These are phyloP conservation scores for Ceyx cyanopectus DNA, from an alignment of 2,113 vertebrate species.

Conservation along the genomic window DNA sequence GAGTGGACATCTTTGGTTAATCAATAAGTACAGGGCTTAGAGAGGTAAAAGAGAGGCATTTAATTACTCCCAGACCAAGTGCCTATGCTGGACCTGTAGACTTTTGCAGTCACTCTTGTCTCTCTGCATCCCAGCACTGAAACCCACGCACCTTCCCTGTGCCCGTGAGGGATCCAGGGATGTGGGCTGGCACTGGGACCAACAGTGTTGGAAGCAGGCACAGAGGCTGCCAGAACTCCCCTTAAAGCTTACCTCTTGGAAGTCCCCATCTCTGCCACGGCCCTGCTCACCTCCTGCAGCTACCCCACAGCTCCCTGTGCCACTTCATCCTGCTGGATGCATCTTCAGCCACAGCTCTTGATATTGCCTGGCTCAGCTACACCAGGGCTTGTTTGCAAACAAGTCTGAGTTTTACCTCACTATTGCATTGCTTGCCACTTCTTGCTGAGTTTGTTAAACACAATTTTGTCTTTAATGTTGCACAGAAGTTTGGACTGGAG, in stretches of 20 bases:
- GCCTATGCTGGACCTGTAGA: neutral
- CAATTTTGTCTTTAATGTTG: neutral
- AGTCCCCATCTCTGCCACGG: neutral
- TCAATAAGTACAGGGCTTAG: neutral
- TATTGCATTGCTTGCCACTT: neutral
- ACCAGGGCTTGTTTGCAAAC: neutral
- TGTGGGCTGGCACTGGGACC: neutral
- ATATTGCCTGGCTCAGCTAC: neutral
- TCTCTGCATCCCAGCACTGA: neutral
- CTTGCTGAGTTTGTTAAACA: conserved; percentile 13
- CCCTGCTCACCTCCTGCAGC: rapidly evolving
- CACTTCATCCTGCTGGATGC: rapidly evolving
- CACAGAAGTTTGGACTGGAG: neutral
- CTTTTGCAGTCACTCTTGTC: neutral
- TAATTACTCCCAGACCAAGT: neutral
- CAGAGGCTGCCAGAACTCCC: neutral
- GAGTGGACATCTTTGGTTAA: neutral
- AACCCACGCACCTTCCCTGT: rapidly evolving
- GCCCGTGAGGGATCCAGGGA: rapidly evolving
- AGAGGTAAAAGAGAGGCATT: neutral
- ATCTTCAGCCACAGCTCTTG: rapidly evolving
- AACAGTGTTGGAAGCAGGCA: neutral
- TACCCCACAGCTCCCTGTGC: rapidly evolving
- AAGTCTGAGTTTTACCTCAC: neutral
- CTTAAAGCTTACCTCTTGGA: neutral